A percentile compares a stretch with the other conserved stretches of the same genome.
Conservation (phyloP, 2,888 invertebrate species). For the Andrena dorsata region DNA sequence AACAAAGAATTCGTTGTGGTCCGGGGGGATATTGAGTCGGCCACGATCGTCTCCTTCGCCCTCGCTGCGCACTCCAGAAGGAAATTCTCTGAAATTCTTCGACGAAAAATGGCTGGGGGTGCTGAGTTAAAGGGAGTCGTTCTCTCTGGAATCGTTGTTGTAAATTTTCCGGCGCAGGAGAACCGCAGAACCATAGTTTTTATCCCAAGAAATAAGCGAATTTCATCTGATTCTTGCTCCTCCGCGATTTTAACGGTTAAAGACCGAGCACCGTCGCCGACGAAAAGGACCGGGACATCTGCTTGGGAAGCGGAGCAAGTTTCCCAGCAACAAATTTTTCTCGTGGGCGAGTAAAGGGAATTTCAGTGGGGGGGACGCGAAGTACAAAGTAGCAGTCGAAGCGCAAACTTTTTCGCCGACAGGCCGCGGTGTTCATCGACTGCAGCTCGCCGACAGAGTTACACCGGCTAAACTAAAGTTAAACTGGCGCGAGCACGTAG, state of each 20-base stretch:
- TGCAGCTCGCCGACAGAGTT: slow-evolving; percentile 38
- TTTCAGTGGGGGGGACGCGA: slow-evolving; percentile 16
- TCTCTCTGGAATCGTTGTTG: no score
- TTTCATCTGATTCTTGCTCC: neutral
- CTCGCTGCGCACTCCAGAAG: neutral
- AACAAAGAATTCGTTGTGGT: slow-evolving; percentile 56
- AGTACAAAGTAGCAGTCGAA: slow-evolving; percentile 24
- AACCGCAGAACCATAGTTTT: no score
- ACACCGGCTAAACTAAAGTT: slow-evolving; percentile 42
- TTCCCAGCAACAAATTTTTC: slow-evolving; percentile 13
- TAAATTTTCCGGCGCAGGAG: no score
- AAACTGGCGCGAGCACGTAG: slow-evolving; percentile 45
- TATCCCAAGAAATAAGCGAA: neutral
- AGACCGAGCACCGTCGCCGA: neutral
- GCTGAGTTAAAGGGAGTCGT: neutral
- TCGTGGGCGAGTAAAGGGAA: neutral
- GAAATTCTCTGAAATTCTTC: slow-evolving; percentile 19
- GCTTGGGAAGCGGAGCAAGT: neutral
- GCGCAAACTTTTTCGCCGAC: slow-evolving; percentile 56
- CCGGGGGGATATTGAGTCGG: slow-evolving; percentile 32
- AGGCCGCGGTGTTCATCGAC: slow-evolving; percentile 38
- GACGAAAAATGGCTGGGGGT: neutral
- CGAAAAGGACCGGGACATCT: neutral
- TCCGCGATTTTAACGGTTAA: slow-evolving; percentile 1
- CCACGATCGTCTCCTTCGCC: neutral